phyloP scores from a whole-genome alignment of 1,140 invertebrate species.

The Drosophila equinoxialis region DNA sequence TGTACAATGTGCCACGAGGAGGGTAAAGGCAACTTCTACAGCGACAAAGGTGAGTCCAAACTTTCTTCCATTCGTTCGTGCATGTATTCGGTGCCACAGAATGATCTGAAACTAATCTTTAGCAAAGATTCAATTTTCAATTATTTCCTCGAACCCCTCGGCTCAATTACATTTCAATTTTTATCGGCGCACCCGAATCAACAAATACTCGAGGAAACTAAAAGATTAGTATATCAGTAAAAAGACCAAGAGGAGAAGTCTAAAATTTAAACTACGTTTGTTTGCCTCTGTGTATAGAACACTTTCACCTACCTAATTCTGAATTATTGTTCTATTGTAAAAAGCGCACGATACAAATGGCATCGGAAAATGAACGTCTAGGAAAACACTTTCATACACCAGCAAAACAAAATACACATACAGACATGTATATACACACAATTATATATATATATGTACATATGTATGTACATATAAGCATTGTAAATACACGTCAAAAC shows the following conservation, averaged over 20 bases:
- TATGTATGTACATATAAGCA: neutral
- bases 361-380: neutral
- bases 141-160: neutral
- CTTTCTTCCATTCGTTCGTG: neutral
- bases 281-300: neutral
- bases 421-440: too few relatives aligned
- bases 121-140: neutral
- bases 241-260: too few relatives aligned
- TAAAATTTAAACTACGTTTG: neutral
- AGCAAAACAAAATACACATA: neutral
- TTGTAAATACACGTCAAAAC: conserved; percentile 1
- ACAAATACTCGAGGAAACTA: neutral
- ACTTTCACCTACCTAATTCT: neutral
- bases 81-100: neutral
- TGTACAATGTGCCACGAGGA: conserved; percentile 64
- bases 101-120: neutral
- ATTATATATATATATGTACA: too few relatives aligned
- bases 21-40: conserved; percentile 45
- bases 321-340: neutral
- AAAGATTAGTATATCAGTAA: neutral
- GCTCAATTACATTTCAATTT: neutral
- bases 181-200: too few relatives aligned
- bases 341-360: neutral
- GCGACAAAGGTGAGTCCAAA: conserved; percentile 48
- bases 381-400: conserved; percentile 2